Conservation (phyloP, 2,797 vertebrate genomes). For the Poeciliopsis turneri region DNA sequence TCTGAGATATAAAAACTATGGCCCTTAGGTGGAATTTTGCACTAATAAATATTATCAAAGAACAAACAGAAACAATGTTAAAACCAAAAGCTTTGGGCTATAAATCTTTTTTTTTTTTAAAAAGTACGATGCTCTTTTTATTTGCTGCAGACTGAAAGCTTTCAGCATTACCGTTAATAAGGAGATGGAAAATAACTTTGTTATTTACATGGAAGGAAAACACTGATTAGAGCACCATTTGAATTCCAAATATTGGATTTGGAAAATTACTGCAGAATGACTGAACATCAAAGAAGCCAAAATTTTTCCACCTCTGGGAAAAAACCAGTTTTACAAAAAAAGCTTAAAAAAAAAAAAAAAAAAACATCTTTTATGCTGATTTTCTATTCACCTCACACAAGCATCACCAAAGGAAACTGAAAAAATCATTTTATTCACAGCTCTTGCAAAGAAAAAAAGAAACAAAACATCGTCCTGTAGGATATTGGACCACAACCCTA, state of each 20-base stretch:
- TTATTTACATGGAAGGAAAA: conserved; percentile 14
- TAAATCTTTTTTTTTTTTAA: neutral
- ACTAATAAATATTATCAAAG: conserved; percentile 22
- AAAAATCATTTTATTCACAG: conserved; percentile 31
- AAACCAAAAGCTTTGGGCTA: neutral
- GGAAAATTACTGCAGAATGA: conserved; percentile 24
- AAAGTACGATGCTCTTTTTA: neutral
- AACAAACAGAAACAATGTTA: conserved; percentile 4
- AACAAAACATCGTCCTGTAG: conserved; percentile 19
- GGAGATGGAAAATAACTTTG: neutral
- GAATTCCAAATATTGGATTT: conserved; percentile 30
- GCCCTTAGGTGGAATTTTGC: neutral
- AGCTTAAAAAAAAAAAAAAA: conserved; percentile 2
- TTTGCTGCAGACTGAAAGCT: neutral
- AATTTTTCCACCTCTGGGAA: conserved; percentile 2
- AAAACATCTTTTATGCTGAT: conserved; percentile 23
- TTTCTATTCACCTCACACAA: conserved; percentile 21
- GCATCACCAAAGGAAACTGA: conserved; percentile 23
- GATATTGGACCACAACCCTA: conserved; percentile 22
- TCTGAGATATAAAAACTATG: neutral
- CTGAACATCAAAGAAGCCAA: conserved; percentile 22
- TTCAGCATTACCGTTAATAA: neutral
- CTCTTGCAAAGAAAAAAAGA: conserved; percentile 31
- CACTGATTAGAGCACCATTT: conserved; percentile 1
- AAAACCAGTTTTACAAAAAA: conserved; percentile 22